Percentiles rank a stretch among this genome's conserved stretches.
phyloP scores from a whole-genome alignment of 2,888 invertebrate species.

The Synanthedon myopaeformis region DNA sequence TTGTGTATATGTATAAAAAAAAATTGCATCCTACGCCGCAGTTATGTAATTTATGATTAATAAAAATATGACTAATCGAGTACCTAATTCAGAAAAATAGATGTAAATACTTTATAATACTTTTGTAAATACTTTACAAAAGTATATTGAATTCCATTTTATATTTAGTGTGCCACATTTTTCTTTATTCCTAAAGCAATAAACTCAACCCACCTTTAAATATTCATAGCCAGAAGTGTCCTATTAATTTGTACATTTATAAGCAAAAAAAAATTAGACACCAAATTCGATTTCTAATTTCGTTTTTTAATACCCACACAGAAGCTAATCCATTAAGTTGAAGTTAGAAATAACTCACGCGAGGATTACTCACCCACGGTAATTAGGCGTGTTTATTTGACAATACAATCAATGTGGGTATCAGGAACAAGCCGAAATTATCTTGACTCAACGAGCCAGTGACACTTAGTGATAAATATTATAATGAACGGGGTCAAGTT shows the following conservation, averaged over 20 bases:
- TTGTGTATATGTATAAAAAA: no score
- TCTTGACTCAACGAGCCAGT: constrained; percentile 1
- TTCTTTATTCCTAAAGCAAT: no score
- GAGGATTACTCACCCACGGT: constrained; percentile 16
- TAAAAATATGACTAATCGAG: no score
- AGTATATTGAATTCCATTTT: no score
- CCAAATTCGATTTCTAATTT: background rate
- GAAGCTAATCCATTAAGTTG: background rate
- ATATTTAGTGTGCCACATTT: no score
- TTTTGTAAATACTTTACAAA: no score
- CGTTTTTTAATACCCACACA: background rate
- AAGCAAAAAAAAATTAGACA: background rate
- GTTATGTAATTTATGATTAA: no score
- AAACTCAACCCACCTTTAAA: no score
- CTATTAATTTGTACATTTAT: background rate
- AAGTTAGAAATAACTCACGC: background rate
- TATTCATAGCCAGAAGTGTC: no score
- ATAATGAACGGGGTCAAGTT: constrained; percentile 29
- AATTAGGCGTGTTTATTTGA: constrained; percentile 18
- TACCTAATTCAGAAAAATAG: no score
- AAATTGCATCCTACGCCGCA: no score
- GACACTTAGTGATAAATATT: constrained; percentile 23
- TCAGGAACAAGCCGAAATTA: constrained; percentile 26
- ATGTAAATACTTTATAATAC: no score
- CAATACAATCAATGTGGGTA: constrained; percentile 46